phyloP scores from a whole-genome alignment of 2,797 vertebrate genomes.

The Rallus crepitans region DNA sequence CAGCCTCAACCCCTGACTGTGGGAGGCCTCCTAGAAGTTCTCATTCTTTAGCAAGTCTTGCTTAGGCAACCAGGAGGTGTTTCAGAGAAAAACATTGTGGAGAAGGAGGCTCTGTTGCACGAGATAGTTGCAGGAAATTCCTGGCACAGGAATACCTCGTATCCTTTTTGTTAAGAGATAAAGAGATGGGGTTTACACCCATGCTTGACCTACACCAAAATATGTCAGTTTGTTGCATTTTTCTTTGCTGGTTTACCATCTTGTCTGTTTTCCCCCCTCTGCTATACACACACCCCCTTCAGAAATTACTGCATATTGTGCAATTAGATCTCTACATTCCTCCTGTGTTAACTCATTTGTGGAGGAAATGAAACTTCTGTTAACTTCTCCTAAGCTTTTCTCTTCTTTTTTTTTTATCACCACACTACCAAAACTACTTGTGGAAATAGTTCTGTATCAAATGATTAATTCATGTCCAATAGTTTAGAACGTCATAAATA shows the following conservation, averaged over 20 bases:
- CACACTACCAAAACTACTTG: not conserved
- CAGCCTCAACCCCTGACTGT: not conserved
- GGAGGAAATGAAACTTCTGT: not conserved
- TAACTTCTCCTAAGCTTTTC: not conserved
- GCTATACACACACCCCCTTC: not conserved
- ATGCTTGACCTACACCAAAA: not conserved
- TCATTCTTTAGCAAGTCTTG: not conserved
- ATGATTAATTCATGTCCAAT: not conserved
- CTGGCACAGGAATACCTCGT: not conserved
- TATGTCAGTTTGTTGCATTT: not conserved
- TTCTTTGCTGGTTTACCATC: not conserved
- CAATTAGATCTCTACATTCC: not conserved
- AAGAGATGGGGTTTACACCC: not conserved
- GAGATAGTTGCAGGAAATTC: not conserved
- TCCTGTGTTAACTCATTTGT: not conserved
- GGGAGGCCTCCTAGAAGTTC: not conserved
- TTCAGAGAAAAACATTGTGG: not conserved
- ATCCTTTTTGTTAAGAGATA: not conserved
- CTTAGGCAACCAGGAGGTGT: not conserved
- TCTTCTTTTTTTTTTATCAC: not conserved
- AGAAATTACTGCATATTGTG: not conserved
- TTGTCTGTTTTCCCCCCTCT: fast-evolving
- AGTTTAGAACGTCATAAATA: constrained; percentile 34
- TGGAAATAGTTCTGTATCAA: constrained; percentile 1
- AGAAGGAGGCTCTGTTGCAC: not conserved